Evolutionary conservation across 2,888 invertebrate species (phyloP).

Genomic region (Synanthedon myopaeformis): DNA sequence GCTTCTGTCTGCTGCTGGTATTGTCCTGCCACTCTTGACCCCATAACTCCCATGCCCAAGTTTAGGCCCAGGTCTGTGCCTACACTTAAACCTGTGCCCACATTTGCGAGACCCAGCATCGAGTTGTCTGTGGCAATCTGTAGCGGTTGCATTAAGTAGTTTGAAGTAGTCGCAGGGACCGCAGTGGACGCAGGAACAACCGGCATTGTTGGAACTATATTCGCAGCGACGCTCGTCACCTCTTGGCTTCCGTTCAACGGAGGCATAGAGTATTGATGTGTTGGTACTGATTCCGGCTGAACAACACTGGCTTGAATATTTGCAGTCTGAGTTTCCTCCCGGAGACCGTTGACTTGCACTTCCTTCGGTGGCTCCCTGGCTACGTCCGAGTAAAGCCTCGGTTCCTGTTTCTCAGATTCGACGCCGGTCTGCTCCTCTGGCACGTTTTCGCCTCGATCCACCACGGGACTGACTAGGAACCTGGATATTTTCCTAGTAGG

Average conservation of each 20-base stretch:
- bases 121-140: constrained; percentile 56
- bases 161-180: constrained; percentile 17
- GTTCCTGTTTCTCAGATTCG: constrained; percentile 35
- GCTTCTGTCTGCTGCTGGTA: constrained; percentile 16
- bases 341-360: constrained; percentile 29
- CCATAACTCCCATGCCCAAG: constrained; percentile 6
- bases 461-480: constrained; percentile 85
- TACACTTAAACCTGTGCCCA: constrained; percentile 42
- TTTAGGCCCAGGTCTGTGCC: constrained; percentile 34
- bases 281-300: constrained; percentile 29
- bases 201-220: constrained; percentile 8
- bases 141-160: constrained; percentile 40
- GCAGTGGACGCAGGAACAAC: constrained; percentile 5
- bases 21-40: constrained; percentile 14
- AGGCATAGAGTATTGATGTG: constrained; percentile 43
- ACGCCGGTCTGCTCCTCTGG: constrained; percentile 51
- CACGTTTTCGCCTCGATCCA: constrained; percentile 62
- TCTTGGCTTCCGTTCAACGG: constrained; percentile 14
- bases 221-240: constrained; percentile 4
- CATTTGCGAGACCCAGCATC: constrained; percentile 41
- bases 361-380: constrained; percentile 17
- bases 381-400: constrained; percentile 13
- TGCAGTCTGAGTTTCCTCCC: constrained; percentile 17
- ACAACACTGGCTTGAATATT: constrained; percentile 4
- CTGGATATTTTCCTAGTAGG: constrained; percentile 81